These are phyloP conservation scores for Porites rus DNA, from an alignment of 92 coral and sea anemone genomes.

Conservation along the genomic window DNA sequence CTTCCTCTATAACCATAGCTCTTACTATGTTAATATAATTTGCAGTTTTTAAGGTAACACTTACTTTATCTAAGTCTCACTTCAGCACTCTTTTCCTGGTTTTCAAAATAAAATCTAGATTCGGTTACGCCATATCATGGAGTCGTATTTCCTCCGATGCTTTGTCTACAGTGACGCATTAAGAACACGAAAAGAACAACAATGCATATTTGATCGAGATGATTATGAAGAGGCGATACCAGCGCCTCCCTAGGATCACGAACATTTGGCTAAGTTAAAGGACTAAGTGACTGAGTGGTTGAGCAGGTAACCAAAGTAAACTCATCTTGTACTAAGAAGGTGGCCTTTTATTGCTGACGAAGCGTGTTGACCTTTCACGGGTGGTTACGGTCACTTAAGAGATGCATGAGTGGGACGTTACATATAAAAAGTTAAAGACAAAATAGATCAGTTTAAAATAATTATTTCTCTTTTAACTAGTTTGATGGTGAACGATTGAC, in stretches of 20 bases:
- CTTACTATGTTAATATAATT: neutral
- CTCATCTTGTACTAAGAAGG: conserved; percentile 16
- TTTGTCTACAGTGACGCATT: conserved; percentile 11
- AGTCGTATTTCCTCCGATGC: neutral
- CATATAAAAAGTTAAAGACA: too few relatives aligned
- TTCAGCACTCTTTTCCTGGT: neutral
- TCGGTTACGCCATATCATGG: conserved; percentile 5
- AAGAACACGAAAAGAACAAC: conserved; percentile 10
- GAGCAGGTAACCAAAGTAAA: conserved; percentile 13
- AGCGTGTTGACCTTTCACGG: conserved; percentile 38
- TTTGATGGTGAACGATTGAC: too few relatives aligned
- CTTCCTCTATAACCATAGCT: neutral
- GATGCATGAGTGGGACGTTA: too few relatives aligned
- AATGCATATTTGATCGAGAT: conserved; percentile 37
- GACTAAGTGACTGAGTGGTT: conserved; percentile 34
- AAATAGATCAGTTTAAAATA: too few relatives aligned
- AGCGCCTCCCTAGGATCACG: conserved; percentile 14
- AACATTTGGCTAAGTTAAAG: conserved; percentile 31
- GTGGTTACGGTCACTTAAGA: neutral
- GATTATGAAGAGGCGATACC: neutral
- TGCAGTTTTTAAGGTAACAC: neutral
- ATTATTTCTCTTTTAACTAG: too few relatives aligned
- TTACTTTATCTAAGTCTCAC: conserved; percentile 5
- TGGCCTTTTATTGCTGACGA: conserved; percentile 19
- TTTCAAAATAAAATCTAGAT: neutral